phyloP scores from a whole-genome alignment of 2,113 vertebrate genomes.

The Acinonyx jubatus region DNA sequence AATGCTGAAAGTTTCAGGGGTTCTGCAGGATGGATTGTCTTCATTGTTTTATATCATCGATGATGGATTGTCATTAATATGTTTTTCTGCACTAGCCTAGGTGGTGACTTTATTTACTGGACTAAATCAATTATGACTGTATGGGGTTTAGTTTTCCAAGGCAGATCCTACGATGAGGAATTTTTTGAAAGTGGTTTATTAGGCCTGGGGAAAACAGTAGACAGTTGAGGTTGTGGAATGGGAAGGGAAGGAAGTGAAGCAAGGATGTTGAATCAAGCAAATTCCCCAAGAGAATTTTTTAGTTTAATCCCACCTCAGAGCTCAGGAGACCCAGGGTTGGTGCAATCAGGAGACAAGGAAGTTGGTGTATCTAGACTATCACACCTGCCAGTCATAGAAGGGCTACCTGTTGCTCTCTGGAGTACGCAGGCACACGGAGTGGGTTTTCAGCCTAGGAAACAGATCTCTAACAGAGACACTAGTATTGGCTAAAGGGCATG shows the following conservation, averaged over 20 bases:
- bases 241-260: background rate
- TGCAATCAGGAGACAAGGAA: background rate
- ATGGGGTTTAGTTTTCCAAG: background rate
- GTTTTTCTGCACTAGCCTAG: background rate
- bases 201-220: background rate
- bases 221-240: background rate
- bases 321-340: background rate
- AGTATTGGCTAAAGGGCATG: too few relatives aligned
- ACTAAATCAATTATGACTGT: background rate
- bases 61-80: background rate
- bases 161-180: background rate
- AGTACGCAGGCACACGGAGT: rapidly evolving
- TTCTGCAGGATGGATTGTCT: background rate
- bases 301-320: background rate
- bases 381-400: background rate
- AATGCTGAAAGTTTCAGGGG: background rate
- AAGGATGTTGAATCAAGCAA: background rate
- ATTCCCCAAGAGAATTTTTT: background rate
- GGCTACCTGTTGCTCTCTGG: background rate
- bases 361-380: background rate
- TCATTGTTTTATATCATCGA: background rate
- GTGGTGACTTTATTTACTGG: background rate
- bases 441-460: background rate
- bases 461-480: background rate
- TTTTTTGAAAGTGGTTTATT: background rate